Percentiles rank a stretch among this genome's conserved stretches.
phyloP scores from a whole-genome alignment of 1,140 invertebrate species.

The Stegodyphus mimosarum region DNA sequence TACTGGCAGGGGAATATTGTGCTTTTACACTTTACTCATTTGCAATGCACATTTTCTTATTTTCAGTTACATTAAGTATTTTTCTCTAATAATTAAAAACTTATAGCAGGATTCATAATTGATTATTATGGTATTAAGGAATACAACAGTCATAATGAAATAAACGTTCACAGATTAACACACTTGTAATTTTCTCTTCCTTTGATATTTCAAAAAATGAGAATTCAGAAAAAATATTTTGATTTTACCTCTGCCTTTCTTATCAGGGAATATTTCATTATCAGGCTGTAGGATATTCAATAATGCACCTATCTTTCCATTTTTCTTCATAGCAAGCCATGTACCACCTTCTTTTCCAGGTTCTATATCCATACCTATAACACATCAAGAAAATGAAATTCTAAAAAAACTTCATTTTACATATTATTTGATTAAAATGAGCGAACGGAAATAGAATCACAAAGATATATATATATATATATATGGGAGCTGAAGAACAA shows the following conservation, averaged over 20 bases:
- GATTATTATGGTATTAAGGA: too few species aligned
- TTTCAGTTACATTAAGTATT: too few species aligned
- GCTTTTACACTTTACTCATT: too few species aligned
- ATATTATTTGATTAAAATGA: not conserved
- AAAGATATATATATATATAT: not conserved
- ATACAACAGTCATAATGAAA: not conserved
- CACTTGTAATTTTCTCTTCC: too few species aligned
- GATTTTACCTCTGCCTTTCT: slow-evolving; percentile 64
- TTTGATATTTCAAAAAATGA: not conserved
- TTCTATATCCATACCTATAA: slow-evolving; percentile 74
- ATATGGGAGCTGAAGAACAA: not conserved
- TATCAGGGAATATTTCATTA: slow-evolving; percentile 57
- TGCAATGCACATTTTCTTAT: too few species aligned
- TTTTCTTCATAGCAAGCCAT: slow-evolving; percentile 77
- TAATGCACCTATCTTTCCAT: slow-evolving; percentile 75
- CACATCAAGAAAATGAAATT: not conserved
- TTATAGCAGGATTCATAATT: too few species aligned
- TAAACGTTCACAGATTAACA: too few species aligned
- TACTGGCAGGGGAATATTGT: too few species aligned
- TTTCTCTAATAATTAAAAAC: too few species aligned
- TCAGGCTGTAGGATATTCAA: slow-evolving; percentile 75
- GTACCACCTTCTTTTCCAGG: slow-evolving; percentile 79
- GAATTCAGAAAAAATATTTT: not conserved
- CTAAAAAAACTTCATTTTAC: not conserved
- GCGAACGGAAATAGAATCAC: not conserved